A percentile compares a stretch with the other conserved stretches of the same genome.
Evolutionary conservation across 2,113 vertebrate species (phyloP).

Genomic region (Phalacrocorax aristotelis): DNA sequence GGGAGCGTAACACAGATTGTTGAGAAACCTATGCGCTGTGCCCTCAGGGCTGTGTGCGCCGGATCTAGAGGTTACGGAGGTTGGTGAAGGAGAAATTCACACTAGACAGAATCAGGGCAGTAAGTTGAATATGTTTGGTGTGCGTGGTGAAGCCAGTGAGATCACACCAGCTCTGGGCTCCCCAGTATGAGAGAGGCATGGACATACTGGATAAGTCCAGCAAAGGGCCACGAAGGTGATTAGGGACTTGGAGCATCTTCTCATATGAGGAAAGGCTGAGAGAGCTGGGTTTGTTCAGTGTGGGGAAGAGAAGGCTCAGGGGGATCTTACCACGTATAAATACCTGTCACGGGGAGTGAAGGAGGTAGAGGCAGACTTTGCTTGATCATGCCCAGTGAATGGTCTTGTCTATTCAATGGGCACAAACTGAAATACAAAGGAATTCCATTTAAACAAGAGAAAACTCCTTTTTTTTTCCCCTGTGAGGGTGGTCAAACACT

Average conservation of each 20-base stretch:
- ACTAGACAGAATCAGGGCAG: neutral
- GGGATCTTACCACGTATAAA: too few relatives aligned
- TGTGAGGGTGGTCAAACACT: neutral
- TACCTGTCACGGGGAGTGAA: neutral
- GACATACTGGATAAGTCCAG: neutral
- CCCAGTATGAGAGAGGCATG: neutral
- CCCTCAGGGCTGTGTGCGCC: too few relatives aligned
- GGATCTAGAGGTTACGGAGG: neutral
- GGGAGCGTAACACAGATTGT: neutral
- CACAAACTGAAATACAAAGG: neutral
- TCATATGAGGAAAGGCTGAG: neutral
- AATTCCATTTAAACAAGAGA: neutral
- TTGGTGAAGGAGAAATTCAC: neutral
- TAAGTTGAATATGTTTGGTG: neutral
- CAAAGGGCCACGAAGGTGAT: neutral
- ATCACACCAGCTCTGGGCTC: neutral
- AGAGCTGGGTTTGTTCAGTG: neutral
- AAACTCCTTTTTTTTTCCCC: neutral
- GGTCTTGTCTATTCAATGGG: neutral
- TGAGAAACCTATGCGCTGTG: accelerated
- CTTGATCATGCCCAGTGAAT: neutral
- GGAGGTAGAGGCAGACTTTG: neutral
- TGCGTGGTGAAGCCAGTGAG: neutral
- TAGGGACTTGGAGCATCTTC: neutral
- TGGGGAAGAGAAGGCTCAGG: neutral